Base-by-base conservation (phyloP, 2,797 vertebrate genomes). In the Acipenser ruthenus region DNA sequence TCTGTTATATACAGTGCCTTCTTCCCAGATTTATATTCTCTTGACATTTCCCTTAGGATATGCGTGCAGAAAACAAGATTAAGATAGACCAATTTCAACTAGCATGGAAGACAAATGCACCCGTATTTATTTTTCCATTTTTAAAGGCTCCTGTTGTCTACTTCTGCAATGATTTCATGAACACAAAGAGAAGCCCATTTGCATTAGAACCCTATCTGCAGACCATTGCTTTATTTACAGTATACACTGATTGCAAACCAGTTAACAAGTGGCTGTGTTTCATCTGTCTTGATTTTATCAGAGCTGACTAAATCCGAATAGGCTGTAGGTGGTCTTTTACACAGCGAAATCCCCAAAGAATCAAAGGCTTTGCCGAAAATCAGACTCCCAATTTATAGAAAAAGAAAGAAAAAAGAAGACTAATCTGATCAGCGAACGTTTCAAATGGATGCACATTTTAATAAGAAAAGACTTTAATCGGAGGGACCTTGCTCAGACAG, bases 371-470 rank as follows among this genome's bases (percentile, higher is more conserved):
- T 9, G 6, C 53, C 7, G 53, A 6, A 55, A 55, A 55, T 55
- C 53, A 55, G 53, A 10, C 53, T 55, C 53, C n/a, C 10, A 6
- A 10, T 55, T 55, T 10, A n/a, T 7, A 23, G 9, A 65, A 62
- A 49, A 49, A 60, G n/a, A 60, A 49, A 67, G n/a, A 65, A 64
- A 60, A 48, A 51, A 66, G 37, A 37, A 37, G 5, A 37, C 37
- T 37, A 71, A 86, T 86, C 84, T 82, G 80, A 82, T 83, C 81
- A 78, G 80, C 74, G 76, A 60, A 74, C 78, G 77, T 77, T 73
- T 72, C 73, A 70, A 79, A 69, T 68, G 70, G 50, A 64, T 71
- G 71, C 66, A 77, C 74, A 82, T 84, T 75, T 74, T 81, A 83
- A 88, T 79, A 59, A 68, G 80, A 77, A 69, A 65, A 67, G 70